Evolutionary conservation across 2,888 invertebrate species (phyloP).

Genomic region (Xanthostigma xanthostigma): DNA sequence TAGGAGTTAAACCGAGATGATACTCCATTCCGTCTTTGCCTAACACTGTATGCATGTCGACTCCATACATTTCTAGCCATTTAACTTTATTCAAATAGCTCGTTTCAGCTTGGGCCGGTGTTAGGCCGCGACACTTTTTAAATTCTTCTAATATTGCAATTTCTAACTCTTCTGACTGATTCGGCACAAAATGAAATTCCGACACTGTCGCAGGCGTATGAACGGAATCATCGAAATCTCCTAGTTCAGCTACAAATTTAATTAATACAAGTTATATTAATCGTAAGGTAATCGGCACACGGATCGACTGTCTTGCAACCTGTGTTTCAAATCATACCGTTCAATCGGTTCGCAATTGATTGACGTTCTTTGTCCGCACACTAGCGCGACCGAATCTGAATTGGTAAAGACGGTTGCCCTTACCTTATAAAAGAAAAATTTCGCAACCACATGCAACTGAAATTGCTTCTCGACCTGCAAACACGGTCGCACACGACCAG

Average conservation of each 20-base stretch:
- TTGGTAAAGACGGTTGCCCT: too few species aligned
- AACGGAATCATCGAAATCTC: constrained; percentile 82
- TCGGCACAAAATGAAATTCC: constrained; percentile 93
- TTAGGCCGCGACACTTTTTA: constrained; percentile 71
- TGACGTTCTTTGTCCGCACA: too few species aligned
- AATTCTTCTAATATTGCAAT: constrained; percentile 84
- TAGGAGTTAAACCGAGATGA: constrained; percentile 90
- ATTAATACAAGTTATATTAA: not conserved
- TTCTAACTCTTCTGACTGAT: constrained; percentile 94
- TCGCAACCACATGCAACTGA: too few species aligned
- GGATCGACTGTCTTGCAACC: too few species aligned
- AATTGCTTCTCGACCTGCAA: too few species aligned
- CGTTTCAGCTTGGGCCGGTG: constrained; percentile 90
- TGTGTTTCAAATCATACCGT: too few species aligned
- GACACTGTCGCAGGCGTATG: constrained; percentile 96
- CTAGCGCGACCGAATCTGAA: too few species aligned
- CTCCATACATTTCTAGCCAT: constrained; percentile 98
- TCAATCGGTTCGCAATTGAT: too few species aligned
- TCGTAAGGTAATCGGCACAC: too few species aligned
- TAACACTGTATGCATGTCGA: constrained; percentile 95
- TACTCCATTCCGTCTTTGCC: constrained; percentile 96
- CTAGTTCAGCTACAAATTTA: constrained; percentile 71
- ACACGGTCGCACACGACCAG: too few species aligned
- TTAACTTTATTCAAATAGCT: constrained; percentile 89
- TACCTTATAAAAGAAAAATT: too few species aligned